Conservation (phyloP, 2,797 vertebrate genomes). For the Dallia pectoralis region DNA sequence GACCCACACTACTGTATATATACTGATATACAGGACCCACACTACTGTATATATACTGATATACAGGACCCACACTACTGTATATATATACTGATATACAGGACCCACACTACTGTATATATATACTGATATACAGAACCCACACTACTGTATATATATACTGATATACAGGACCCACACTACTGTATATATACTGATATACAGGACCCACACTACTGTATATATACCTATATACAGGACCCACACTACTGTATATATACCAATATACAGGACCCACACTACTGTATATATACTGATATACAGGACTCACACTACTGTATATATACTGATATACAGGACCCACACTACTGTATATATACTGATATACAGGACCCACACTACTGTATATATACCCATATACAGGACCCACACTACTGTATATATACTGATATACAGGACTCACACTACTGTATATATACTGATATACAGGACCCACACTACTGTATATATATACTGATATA, state of each 20-base stretch:
- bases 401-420: constrained; percentile 11
- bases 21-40: constrained; percentile 26
- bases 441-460: constrained; percentile 1
- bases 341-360: constrained; percentile 22
- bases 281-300: constrained; percentile 30
- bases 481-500: constrained; percentile 16
- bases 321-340: background rate
- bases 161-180: constrained; percentile 23
- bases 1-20: constrained; percentile 11
- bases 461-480: background rate
- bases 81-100: constrained; percentile 27
- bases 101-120: constrained; percentile 21
- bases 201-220: constrained; percentile 8
- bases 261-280: background rate
- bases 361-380: constrained; percentile 24
- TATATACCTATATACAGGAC: constrained; percentile 31
- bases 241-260: constrained; percentile 2
- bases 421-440: constrained; percentile 28
- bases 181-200: background rate
- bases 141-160: constrained; percentile 23
- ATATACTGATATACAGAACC: background rate
- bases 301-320: constrained; percentile 21
- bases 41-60: background rate
- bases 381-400: background rate
- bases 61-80: constrained; percentile 4